These are phyloP conservation scores for Brachyalestes nurse DNA, from an alignment of 2,797 vertebrate species.

Conservation along the genomic window DNA sequence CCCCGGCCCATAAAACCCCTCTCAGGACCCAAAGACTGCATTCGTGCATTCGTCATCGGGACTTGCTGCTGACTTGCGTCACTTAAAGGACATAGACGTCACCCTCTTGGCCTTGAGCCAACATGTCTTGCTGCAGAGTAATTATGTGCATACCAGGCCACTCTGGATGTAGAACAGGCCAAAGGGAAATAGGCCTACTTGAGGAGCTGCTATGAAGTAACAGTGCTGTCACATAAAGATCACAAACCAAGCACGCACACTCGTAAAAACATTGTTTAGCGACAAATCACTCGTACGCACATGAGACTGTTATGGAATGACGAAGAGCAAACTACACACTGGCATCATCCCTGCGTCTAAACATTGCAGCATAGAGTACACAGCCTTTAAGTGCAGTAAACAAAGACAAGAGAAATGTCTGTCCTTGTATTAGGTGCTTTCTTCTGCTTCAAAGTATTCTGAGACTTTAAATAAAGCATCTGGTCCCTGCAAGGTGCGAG, in stretches of 20 bases:
- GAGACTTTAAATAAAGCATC: conserved; percentile 29
- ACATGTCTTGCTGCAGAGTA: conserved; percentile 3
- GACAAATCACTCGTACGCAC: not conserved
- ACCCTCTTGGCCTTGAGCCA: not conserved
- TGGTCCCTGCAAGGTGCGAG: conserved; percentile 39
- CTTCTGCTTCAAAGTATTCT: not conserved
- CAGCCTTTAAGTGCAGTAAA: not conserved
- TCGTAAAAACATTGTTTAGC: not conserved
- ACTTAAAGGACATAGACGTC: conserved; percentile 24
- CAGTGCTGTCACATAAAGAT: not conserved
- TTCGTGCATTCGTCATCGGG: conserved; percentile 33
- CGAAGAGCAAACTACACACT: not conserved
- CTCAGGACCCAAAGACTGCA: conserved; percentile 26
- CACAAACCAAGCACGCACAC: not conserved
- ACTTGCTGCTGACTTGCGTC: conserved; percentile 33
- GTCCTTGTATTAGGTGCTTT: not conserved
- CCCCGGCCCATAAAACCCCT: not conserved
- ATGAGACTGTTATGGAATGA: not conserved
- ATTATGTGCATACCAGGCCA: not conserved
- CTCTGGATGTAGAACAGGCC: not conserved
- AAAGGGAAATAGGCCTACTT: not conserved
- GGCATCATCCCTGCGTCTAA: not conserved
- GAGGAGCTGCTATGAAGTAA: conserved; percentile 2
- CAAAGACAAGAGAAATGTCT: not conserved
- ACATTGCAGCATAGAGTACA: not conserved